Evolutionary conservation across 1,140 invertebrate species (phyloP), one percentile per base, ranked within the genome.

Genomic region (Arctopsyche grandis): DNA sequence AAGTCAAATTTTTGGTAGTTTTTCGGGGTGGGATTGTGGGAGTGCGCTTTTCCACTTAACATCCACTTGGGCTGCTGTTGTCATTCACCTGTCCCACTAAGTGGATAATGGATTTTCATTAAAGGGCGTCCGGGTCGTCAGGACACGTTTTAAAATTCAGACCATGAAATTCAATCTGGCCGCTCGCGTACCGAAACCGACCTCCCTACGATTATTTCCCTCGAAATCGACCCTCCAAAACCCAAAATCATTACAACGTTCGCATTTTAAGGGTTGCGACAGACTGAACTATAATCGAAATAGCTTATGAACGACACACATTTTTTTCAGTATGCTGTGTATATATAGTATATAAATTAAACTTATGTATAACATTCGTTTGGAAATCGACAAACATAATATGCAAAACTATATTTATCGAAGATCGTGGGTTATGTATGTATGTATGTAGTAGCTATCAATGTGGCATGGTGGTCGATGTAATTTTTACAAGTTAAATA

Each of bases 91-190:
- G 74, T 76, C 74, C 56, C 74, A 46, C 29, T 76, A 76, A 76
- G 74, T 76, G 74, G 74, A 76, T 76, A 76, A 76, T 76, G 74
- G 74, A 76, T 76, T 76, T 76, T 76, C 74, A 76, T 76, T 76
- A 76, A 66, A 76, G 26, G 52, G 52, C n/a, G 19, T 22, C 16
- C 24, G 5, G 52, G 63, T 24, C 22, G 63, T 71, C 69, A 38
- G 22, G 19, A 29, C 26, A 19, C 43, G 22, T 46, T 76, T 76
- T 76, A 76, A 76, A 63, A 76, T 76, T 76, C 74, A 76, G 14
- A 58, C 56, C 74, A 63, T 76, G 74, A 63, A 76, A 76, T 76
- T 76, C 74, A 76, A 76, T 76, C 56, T 76, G 52, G 56, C n/a
- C 43, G 9, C 44, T 48, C 16, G 38, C 38, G 69, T 14, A 48